These are phyloP conservation scores for Macrotus californicus DNA, from an alignment of 2,113 vertebrate genomes.

Conservation along the genomic window DNA sequence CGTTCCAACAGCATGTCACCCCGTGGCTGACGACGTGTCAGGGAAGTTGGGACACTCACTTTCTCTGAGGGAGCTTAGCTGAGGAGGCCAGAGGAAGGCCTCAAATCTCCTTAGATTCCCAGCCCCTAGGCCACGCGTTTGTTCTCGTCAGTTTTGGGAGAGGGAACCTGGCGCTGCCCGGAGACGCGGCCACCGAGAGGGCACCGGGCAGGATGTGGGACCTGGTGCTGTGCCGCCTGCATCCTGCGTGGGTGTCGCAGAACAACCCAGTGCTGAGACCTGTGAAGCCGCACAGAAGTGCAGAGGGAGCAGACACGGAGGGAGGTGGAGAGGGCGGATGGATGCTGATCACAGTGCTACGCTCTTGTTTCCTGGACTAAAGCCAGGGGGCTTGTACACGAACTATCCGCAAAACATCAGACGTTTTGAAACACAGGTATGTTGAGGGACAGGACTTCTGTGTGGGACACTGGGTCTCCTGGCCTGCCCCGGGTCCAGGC, in stretches of 20 bases:
- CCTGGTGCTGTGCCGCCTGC: no score
- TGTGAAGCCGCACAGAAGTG: neutral
- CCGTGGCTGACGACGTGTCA: neutral
- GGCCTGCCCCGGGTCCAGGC: neutral
- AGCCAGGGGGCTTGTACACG: slow-evolving; percentile 36
- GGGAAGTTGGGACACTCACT: neutral
- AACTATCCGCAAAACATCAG: slow-evolving; percentile 47
- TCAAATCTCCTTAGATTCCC: neutral
- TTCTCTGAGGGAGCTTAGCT: neutral
- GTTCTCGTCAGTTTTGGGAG: neutral
- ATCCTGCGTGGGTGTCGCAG: neutral
- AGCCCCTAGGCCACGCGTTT: neutral
- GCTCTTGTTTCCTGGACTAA: slow-evolving; percentile 60
- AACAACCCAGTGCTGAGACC: neutral
- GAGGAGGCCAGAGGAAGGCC: neutral
- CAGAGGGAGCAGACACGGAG: neutral
- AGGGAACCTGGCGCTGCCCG: neutral
- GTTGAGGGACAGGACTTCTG: neutral
- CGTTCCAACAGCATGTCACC: neutral
- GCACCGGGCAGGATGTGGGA: fast-evolving
- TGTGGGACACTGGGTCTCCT: neutral
- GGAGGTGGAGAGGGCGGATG: neutral
- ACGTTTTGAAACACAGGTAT: slow-evolving; percentile 5
- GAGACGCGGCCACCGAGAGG: neutral
- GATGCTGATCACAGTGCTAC: slow-evolving; percentile 58